Evolutionary conservation across 2,888 invertebrate genomes (phyloP).

Genomic region (Eupeodes luniger): DNA sequence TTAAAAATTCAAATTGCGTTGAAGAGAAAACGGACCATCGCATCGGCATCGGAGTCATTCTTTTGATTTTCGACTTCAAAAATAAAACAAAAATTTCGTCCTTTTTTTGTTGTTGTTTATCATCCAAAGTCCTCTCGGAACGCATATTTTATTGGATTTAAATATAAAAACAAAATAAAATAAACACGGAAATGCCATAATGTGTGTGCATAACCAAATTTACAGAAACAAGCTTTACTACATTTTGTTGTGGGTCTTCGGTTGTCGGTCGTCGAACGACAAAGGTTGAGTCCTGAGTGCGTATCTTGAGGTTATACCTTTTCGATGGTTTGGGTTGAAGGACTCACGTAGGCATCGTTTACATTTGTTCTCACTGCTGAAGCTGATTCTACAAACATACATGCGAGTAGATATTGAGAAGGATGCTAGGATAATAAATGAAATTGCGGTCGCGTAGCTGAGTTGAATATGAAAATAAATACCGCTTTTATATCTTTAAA

Average conservation of each 20-base stretch:
- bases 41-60: conserved; percentile 10
- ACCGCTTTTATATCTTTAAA: conserved; percentile 10
- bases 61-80: conserved; percentile 35
- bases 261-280: background rate
- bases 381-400: background rate
- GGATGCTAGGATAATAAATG: conserved; percentile 61
- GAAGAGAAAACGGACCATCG: background rate
- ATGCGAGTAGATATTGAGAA: conserved; percentile 8
- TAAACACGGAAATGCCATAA: conserved; percentile 43
- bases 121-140: conserved; percentile 19
- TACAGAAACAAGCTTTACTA: conserved; percentile 53
- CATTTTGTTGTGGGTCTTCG: background rate
- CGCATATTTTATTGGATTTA: conserved; percentile 55
- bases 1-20: too few species aligned
- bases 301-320: conserved; percentile 37
- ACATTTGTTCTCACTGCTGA: conserved; percentile 38
- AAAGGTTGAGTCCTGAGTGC: conserved; percentile 4
- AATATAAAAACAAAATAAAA: conserved; percentile 20
- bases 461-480: conserved; percentile 65
- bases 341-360: conserved; percentile 68
- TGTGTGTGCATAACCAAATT: conserved; percentile 69
- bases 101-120: background rate
- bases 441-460: conserved; percentile 69
- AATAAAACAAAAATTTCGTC: conserved; percentile 47
- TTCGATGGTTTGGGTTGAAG: conserved; percentile 9